A percentile compares a stretch with the other conserved stretches of the same genome.
These are phyloP conservation scores for Drosophila bifasciata DNA, from an alignment of 1,140 invertebrate genomes.

Conservation along the genomic window DNA sequence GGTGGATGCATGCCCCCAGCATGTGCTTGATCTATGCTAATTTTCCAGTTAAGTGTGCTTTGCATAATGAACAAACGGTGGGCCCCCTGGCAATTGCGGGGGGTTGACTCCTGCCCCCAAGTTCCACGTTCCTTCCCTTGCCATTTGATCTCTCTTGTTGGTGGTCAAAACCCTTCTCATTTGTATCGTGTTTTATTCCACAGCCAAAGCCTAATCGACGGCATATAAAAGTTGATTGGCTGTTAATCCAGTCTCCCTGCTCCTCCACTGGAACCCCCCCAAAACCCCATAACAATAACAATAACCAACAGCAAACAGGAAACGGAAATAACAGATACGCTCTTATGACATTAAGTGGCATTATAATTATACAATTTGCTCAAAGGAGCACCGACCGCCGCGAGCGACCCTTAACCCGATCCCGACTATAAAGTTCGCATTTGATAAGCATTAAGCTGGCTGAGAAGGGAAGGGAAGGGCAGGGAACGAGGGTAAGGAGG, in stretches of 20 bases:
- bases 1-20: conserved; percentile 7
- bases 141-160: too few relatives aligned
- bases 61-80: conserved; percentile 49
- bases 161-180: too few relatives aligned
- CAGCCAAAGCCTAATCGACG: too few relatives aligned
- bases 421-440: conserved; percentile 66
- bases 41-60: conserved; percentile 64
- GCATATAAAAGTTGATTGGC: background rate
- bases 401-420: conserved; percentile 2
- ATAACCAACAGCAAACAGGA: conserved; percentile 11
- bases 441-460: conserved; percentile 69
- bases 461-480: conserved; percentile 8
- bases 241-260: conserved; percentile 1
- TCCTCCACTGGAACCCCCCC: conserved; percentile 6
- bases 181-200: too few relatives aligned
- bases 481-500: background rate
- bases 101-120: too few relatives aligned
- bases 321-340: conserved; percentile 36
- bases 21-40: conserved; percentile 56
- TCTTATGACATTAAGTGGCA: conserved; percentile 71
- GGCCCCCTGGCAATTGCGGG: too few relatives aligned
- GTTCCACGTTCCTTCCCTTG: too few relatives aligned
- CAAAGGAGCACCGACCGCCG: conserved; percentile 9
- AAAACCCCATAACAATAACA: too few relatives aligned
- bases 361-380: conserved; percentile 77